phyloP scores from a whole-genome alignment of 2,888 invertebrate genomes.

The Zhengitettix transpicula region DNA sequence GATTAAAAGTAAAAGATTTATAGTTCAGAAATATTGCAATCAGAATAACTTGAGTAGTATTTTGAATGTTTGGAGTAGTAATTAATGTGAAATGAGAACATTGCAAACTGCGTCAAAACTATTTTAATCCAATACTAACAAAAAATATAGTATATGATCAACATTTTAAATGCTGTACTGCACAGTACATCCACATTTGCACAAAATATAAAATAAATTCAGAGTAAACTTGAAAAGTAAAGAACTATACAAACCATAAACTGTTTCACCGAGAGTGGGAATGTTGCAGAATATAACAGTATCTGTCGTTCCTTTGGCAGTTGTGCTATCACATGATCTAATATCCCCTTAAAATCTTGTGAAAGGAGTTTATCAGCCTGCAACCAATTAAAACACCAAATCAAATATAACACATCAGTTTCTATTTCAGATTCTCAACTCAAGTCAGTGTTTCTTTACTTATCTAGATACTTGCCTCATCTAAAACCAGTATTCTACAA shows the following conservation, averaged over 20 bases:
- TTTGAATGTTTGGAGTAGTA: too few species aligned
- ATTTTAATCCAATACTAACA: too few species aligned
- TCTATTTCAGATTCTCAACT: background rate
- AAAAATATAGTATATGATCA: too few species aligned
- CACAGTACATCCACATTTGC: too few species aligned
- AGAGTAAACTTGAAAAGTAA: background rate
- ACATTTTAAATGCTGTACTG: too few species aligned
- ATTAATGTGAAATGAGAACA: too few species aligned
- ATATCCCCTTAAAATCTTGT: conserved; percentile 97
- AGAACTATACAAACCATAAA: conserved; percentile 53
- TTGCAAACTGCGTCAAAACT: too few species aligned
- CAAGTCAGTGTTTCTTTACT: background rate
- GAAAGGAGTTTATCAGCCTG: conserved; percentile 93
- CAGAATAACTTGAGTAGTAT: too few species aligned
- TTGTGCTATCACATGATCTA: conserved; percentile 88
- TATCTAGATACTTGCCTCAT: conserved; percentile 46
- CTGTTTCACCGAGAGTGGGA: conserved; percentile 94
- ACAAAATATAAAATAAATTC: too few species aligned
- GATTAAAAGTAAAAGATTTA: too few species aligned
- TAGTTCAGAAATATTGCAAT: too few species aligned
- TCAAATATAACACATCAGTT: background rate
- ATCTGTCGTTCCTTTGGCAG: conserved; percentile 94
- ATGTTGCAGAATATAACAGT: conserved; percentile 95
- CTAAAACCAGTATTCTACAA: conserved; percentile 92
- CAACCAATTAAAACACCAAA: conserved; percentile 8